These are phyloP conservation scores for Heliconius eleuchia DNA, from an alignment of 1,140 invertebrate genomes.

Conservation along the genomic window DNA sequence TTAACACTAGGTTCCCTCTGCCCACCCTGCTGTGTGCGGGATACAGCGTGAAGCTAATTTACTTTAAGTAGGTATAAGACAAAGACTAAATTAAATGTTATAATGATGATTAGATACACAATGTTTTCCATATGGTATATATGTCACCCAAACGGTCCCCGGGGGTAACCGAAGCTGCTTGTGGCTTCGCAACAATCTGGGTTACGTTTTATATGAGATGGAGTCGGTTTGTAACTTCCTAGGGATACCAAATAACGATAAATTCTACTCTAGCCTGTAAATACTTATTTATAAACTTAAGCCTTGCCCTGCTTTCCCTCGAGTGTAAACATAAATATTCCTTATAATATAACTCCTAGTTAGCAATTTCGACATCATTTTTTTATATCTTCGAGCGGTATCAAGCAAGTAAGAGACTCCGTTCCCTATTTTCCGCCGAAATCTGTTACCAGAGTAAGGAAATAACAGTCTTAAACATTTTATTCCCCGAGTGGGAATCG, in stretches of 20 bases:
- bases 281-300: conserved; percentile 1
- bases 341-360: not conserved
- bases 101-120: not conserved
- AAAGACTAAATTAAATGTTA: too few species aligned
- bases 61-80: too few species aligned
- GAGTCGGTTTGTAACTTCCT: not conserved
- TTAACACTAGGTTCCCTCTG: too few species aligned
- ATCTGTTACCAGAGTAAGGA: too few species aligned
- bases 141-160: not conserved
- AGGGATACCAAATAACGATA: not conserved
- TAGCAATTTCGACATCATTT: too few species aligned
- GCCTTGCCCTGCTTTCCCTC: not conserved
- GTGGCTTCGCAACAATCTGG: conserved; percentile 4
- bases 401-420: too few species aligned
- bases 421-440: too few species aligned
- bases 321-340: not conserved
- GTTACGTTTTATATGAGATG: not conserved
- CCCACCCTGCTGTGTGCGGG: too few species aligned
- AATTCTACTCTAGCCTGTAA: not conserved
- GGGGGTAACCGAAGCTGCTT: not conserved
- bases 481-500: too few species aligned
- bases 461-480: too few species aligned
- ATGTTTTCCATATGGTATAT: not conserved
- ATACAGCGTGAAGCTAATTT: too few species aligned
- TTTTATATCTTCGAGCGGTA: too few species aligned